Evolutionary conservation across 2,888 invertebrate species (phyloP).

Genomic region (Eupithecia dodoneata): DNA sequence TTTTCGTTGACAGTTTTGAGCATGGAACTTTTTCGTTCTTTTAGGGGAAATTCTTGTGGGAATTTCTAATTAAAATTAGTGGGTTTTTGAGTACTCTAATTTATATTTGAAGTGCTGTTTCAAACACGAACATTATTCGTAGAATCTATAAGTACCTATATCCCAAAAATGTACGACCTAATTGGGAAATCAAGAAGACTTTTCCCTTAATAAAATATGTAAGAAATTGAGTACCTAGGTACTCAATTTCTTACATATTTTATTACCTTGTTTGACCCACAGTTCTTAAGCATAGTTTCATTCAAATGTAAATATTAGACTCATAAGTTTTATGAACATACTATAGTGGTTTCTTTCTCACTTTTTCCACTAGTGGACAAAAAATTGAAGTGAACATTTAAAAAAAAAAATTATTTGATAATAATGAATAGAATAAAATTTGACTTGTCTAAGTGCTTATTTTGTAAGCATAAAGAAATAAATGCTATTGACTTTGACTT

Average conservation of each 20-base stretch:
- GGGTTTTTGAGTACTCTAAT: constrained; percentile 7
- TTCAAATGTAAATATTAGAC: no score
- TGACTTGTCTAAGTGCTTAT: no score
- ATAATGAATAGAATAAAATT: no score
- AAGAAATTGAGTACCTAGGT: neutral
- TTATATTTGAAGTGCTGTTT: neutral
- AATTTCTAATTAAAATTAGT: constrained; percentile 8
- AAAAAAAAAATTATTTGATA: no score
- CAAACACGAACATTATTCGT: neutral
- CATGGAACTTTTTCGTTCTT: constrained; percentile 14
- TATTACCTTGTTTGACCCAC: neutral
- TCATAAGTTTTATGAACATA: no score
- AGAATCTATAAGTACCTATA: neutral
- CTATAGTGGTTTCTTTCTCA: no score
- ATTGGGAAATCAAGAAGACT: neutral
- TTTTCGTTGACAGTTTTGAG: constrained; percentile 39
- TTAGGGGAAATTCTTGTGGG: neutral
- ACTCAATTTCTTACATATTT: no score
- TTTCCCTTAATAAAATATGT: neutral
- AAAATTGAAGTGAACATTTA: no score
- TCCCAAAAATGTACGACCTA: neutral
- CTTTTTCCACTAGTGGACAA: no score
- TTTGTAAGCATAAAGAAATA: no score
- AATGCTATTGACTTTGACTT: no score
- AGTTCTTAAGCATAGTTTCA: neutral